Evolutionary conservation across 2,113 vertebrate species (phyloP).

Genomic region (Chlorodrepanis virens): DNA sequence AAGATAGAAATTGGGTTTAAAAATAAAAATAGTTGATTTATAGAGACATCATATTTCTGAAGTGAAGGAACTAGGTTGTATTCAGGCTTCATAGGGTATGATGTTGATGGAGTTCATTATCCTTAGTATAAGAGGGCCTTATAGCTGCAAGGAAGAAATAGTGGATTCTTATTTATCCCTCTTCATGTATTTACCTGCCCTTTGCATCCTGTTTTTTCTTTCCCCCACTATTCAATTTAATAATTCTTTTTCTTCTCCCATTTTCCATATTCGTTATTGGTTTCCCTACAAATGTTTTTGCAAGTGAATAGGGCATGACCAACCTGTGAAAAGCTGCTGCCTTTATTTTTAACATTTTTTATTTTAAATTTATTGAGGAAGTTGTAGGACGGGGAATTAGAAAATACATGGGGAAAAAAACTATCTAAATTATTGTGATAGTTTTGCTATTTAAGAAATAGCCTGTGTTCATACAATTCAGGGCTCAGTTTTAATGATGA

Average conservation of each 20-base stretch:
- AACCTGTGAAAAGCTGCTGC: neutral
- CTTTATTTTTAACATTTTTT: neutral
- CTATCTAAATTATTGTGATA: neutral
- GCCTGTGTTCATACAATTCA: neutral
- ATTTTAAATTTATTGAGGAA: neutral
- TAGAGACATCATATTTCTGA: neutral
- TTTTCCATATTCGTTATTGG: neutral
- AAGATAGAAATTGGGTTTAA: neutral
- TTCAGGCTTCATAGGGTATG: neutral
- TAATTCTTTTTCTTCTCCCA: neutral
- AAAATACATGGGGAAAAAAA: neutral
- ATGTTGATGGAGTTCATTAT: neutral
- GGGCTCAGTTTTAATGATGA: neutral
- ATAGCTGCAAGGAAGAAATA: neutral
- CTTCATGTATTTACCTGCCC: neutral
- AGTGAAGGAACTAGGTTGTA: neutral
- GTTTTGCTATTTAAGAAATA: neutral
- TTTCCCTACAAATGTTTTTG: neutral
- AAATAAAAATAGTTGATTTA: slow-evolving; percentile 9
- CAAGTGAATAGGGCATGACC: neutral
- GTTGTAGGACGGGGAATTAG: neutral
- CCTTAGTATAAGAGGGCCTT: neutral
- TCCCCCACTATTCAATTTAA: neutral
- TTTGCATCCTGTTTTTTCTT: neutral
- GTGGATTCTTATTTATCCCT: neutral